Percentiles rank a stretch among this genome's conserved stretches.
Evolutionary conservation across 2,888 invertebrate genomes (phyloP).

Genomic region (Imbricaverruca yamaguchii): DNA sequence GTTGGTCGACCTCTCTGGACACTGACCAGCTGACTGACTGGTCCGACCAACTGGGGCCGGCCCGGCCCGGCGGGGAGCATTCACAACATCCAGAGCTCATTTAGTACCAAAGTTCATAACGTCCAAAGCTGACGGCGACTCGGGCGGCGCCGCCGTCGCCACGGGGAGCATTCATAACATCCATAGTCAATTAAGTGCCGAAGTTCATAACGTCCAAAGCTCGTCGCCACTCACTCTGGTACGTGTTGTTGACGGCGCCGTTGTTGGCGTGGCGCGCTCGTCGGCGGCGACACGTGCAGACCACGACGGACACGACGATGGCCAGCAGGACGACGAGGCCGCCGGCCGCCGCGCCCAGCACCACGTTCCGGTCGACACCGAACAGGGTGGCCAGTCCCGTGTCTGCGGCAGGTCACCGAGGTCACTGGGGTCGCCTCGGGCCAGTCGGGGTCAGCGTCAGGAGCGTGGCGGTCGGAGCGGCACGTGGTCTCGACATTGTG

Average conservation of each 20-base stretch:
- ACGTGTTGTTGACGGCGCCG: constrained; percentile 1
- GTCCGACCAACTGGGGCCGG: too few species aligned
- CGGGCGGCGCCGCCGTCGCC: too few species aligned
- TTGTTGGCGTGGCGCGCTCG: neutral
- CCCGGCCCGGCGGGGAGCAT: too few species aligned
- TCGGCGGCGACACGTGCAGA: neutral
- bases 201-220: too few species aligned
- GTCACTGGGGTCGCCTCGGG: neutral
- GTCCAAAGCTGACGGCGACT: too few species aligned
- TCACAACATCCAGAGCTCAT: too few species aligned
- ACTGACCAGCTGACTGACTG: too few species aligned
- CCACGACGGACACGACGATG: neutral
- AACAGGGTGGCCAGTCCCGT: neutral
- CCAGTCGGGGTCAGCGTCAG: neutral
- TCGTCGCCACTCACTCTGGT: neutral
- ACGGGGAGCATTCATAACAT: too few species aligned
- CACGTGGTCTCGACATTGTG: neutral
- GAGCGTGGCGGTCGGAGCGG: too few species aligned
- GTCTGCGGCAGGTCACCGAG: neutral
- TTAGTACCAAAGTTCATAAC: too few species aligned
- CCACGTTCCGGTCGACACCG: neutral
- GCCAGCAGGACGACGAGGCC: neutral
- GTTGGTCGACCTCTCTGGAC: too few species aligned
- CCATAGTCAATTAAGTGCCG: too few species aligned
- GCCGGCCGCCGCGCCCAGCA: neutral